Evolutionary conservation across 2,113 vertebrate species (phyloP).

Genomic region (Brachypodius melanocephalos): DNA sequence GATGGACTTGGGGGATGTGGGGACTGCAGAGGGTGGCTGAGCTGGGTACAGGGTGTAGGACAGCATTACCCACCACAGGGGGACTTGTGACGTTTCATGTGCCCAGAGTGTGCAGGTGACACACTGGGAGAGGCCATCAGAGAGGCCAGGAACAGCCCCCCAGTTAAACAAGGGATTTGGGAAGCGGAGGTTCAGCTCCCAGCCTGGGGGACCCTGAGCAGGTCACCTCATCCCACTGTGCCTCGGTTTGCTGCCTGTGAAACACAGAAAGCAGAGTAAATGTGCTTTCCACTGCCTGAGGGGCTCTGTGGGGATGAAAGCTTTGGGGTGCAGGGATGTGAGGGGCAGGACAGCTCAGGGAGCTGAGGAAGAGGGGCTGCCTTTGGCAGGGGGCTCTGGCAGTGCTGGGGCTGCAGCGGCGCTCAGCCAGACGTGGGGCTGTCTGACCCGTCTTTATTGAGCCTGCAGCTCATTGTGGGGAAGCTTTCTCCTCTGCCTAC

Average conservation of each 20-base stretch:
- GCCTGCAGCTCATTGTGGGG: neutral
- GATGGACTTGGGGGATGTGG: neutral
- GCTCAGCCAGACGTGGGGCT: neutral
- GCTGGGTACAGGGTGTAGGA: neutral
- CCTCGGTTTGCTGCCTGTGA: neutral
- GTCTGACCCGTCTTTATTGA: neutral
- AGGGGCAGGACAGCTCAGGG: accelerated
- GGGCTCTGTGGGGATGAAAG: neutral
- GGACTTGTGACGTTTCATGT: accelerated
- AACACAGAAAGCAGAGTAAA: neutral
- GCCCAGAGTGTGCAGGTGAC: accelerated
- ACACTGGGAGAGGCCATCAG: neutral
- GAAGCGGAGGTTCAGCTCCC: neutral
- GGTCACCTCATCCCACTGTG: neutral
- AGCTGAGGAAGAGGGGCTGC: neutral
- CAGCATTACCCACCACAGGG: accelerated
- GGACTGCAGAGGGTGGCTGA: neutral
- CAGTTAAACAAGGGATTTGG: neutral
- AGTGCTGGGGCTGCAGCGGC: accelerated
- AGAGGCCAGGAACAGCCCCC: accelerated
- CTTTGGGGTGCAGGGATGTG: neutral
- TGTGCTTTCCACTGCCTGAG: accelerated
- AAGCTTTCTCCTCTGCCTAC: conserved; percentile 17
- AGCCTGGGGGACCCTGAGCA: neutral
- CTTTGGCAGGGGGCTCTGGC: neutral